These are phyloP conservation scores for Montipora foliosa DNA, from an alignment of 64 coral and sea anemone genomes.

Conservation along the genomic window DNA sequence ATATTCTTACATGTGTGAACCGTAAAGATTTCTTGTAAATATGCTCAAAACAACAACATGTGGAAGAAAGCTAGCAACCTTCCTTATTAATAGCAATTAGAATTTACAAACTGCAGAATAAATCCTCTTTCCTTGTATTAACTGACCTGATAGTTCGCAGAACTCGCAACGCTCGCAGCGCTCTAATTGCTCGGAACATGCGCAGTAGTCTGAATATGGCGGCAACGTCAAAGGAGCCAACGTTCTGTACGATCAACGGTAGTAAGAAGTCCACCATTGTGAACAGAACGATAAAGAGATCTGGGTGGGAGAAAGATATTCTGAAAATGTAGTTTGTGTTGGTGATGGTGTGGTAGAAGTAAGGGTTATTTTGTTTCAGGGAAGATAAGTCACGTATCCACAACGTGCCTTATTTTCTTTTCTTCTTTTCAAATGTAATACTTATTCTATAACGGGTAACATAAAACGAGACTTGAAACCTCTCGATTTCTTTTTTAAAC, in stretches of 20 bases:
- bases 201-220: slow-evolving; percentile 95
- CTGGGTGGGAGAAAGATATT: slow-evolving; percentile 21
- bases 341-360: background rate
- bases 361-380: background rate
- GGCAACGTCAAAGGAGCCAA: slow-evolving; percentile 94
- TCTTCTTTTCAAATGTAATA: too few species aligned
- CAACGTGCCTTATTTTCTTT: too few species aligned
- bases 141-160: slow-evolving; percentile 91
- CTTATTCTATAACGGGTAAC: background rate
- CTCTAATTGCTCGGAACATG: slow-evolving; percentile 97
- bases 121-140: background rate
- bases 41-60: too few species aligned
- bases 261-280: slow-evolving; percentile 95
- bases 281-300: slow-evolving; percentile 89
- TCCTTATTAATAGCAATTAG: too few species aligned
- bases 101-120: background rate
- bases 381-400: too few species aligned
- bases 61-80: too few species aligned
- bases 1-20: too few species aligned
- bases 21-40: too few species aligned
- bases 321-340: background rate
- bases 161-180: slow-evolving; percentile 91
- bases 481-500: too few species aligned
- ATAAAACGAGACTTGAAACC: slow-evolving; percentile 48
- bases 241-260: slow-evolving; percentile 90